phyloP scores from a whole-genome alignment of 2,797 vertebrate genomes.

The Onychomys arenicola region DNA sequence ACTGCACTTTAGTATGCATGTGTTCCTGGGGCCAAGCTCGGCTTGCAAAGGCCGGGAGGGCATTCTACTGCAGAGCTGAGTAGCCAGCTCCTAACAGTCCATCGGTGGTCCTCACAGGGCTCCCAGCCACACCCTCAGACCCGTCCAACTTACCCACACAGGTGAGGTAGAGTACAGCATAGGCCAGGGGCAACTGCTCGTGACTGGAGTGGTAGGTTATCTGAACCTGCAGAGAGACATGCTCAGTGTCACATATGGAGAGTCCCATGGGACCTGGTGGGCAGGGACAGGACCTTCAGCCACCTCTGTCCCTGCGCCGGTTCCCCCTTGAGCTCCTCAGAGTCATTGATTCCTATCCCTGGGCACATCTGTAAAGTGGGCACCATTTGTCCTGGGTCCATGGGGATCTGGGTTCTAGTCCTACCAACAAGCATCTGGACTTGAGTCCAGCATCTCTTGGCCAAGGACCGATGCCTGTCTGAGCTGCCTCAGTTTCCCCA shows the following conservation, averaged over 20 bases:
- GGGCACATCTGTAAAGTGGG: neutral
- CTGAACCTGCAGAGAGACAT: constrained; percentile 71
- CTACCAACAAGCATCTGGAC: neutral
- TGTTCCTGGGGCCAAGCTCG: neutral
- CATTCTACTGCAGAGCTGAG: neutral
- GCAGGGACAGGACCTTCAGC: neutral
- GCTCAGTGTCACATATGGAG: neutral
- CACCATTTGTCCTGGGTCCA: neutral
- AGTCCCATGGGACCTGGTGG: neutral
- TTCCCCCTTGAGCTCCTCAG: neutral
- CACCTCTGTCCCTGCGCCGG: neutral
- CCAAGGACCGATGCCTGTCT: neutral
- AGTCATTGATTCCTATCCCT: neutral
- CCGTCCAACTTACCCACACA: constrained; percentile 75
- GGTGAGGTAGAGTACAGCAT: constrained; percentile 75
- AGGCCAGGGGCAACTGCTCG: constrained; percentile 64
- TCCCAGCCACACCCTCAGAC: neutral
- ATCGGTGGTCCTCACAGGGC: neutral
- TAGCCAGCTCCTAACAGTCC: neutral
- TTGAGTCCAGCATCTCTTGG: neutral
- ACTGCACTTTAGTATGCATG: neutral
- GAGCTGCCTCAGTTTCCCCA: neutral
- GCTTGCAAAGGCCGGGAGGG: neutral
- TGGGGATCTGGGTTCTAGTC: neutral
- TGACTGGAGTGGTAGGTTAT: constrained; percentile 76